Percentiles rank a stretch among this genome's conserved stretches.
Evolutionary conservation across 1,140 invertebrate species (phyloP).

Genomic region (Penaeus japonicus): DNA sequence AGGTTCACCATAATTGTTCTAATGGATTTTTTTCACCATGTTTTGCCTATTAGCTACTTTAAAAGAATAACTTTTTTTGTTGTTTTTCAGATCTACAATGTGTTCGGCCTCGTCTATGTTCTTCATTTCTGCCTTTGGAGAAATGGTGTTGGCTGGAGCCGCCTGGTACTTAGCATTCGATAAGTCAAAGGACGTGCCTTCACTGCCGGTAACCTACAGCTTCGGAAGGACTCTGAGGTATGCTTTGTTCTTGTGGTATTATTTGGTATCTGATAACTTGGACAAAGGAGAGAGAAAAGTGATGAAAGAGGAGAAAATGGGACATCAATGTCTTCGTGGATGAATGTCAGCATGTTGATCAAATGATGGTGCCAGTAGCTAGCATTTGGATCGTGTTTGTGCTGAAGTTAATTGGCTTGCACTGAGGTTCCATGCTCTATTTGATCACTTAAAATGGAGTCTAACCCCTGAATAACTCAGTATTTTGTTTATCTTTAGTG

Average conservation of each 20-base stretch:
- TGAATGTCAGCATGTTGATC: too few relatives aligned
- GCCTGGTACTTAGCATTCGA: slow-evolving; percentile 95
- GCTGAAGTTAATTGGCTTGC: too few relatives aligned
- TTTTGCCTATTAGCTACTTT: not conserved
- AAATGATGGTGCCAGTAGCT: too few relatives aligned
- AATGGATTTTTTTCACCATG: not conserved
- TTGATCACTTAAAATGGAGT: too few relatives aligned
- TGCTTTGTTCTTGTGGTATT: slow-evolving; percentile 50
- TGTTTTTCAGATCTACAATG: slow-evolving; percentile 73
- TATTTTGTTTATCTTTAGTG: too few relatives aligned
- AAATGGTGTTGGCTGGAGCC: slow-evolving; percentile 87
- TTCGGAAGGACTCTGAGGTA: slow-evolving; percentile 76
- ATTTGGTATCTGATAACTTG: not conserved
- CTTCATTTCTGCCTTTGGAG: slow-evolving; percentile 86
- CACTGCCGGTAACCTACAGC: slow-evolving; percentile 78
- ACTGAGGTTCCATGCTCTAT: too few relatives aligned
- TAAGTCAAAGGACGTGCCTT: slow-evolving; percentile 80
- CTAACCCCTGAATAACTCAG: too few relatives aligned
- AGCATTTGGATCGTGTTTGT: too few relatives aligned
- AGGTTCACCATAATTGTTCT: not conserved
- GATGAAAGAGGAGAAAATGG: too few relatives aligned
- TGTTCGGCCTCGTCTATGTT: slow-evolving; percentile 89
- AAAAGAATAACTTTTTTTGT: not conserved
- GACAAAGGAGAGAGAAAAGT: not conserved
- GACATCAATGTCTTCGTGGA: too few relatives aligned